Conservation (phyloP, 2,797 vertebrate genomes). For the Cynodonichthys magdalenae region DNA sequence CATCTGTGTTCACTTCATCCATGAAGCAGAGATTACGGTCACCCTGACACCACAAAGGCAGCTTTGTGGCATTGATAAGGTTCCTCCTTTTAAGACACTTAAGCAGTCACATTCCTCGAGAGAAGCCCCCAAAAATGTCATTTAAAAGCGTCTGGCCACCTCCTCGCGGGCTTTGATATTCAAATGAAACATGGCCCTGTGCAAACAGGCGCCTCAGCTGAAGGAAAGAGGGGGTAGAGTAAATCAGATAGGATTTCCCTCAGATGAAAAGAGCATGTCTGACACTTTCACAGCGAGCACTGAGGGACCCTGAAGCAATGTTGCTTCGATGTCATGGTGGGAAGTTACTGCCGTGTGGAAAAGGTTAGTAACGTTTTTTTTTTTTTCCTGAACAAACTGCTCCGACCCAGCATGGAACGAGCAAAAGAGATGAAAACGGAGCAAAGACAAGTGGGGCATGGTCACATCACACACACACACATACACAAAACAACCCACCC, state of each 20-base stretch:
- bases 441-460: conserved; percentile 53
- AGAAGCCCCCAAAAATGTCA: conserved; percentile 67
- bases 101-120: conserved; percentile 71
- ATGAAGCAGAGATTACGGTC: conserved; percentile 53
- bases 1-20: conserved; percentile 50
- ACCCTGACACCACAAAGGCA: conserved; percentile 61
- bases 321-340: conserved; percentile 77
- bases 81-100: conserved; percentile 70
- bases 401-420: conserved; percentile 60
- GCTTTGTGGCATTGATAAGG: conserved; percentile 70
- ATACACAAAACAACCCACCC: conserved; percentile 56
- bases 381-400: conserved; percentile 64
- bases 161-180: conserved; percentile 80
- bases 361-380: conserved; percentile 76
- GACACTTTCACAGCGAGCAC: conserved; percentile 75
- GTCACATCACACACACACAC: conserved; percentile 56
- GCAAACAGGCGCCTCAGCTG: conserved; percentile 68
- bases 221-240: conserved; percentile 60
- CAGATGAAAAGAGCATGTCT: conserved; percentile 76
- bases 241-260: conserved; percentile 79
- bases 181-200: conserved; percentile 79
- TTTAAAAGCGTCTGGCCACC: conserved; percentile 78
- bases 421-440: conserved; percentile 48
- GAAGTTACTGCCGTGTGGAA: conserved; percentile 77
- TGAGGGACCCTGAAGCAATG: conserved; percentile 73